Evolutionary conservation across 2,797 vertebrate species (phyloP).

Genomic region (Enteromius trimaculatus): DNA sequence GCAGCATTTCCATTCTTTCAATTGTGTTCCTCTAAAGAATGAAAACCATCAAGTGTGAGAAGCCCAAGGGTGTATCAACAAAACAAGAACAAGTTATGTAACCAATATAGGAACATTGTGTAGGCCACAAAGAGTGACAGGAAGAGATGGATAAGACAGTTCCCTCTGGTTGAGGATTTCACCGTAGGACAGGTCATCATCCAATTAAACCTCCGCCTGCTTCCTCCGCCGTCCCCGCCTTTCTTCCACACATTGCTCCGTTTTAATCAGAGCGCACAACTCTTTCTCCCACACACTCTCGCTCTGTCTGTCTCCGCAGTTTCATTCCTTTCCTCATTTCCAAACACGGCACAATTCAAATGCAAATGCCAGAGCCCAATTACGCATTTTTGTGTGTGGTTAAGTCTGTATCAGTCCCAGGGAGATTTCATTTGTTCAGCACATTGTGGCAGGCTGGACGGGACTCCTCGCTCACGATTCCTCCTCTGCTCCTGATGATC

Average conservation of each 20-base stretch:
- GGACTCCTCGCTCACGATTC: slow-evolving; percentile 59
- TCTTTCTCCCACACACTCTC: slow-evolving; percentile 27
- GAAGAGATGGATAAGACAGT: slow-evolving; percentile 42
- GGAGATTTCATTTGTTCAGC: slow-evolving; percentile 66
- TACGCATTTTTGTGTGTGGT: slow-evolving; percentile 69
- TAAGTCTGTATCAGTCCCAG: slow-evolving; percentile 71
- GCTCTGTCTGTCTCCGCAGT: slow-evolving; percentile 30
- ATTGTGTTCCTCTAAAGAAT: neutral
- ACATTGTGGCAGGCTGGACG: slow-evolving; percentile 66
- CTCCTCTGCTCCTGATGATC: slow-evolving; percentile 16
- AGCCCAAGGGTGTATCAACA: neutral
- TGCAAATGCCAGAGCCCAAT: slow-evolving; percentile 77
- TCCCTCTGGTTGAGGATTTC: slow-evolving; percentile 52
- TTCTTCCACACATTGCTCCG: slow-evolving; percentile 43
- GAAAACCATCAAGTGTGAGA: neutral
- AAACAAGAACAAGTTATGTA: neutral
- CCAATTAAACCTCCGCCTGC: slow-evolving; percentile 62
- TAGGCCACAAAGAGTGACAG: slow-evolving; percentile 15
- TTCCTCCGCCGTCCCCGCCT: slow-evolving; percentile 40
- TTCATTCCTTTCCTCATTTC: slow-evolving; percentile 28
- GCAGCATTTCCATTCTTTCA: neutral
- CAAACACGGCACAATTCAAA: slow-evolving; percentile 72
- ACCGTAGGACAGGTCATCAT: slow-evolving; percentile 62
- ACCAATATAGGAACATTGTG: slow-evolving; percentile 31
- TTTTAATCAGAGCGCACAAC: slow-evolving; percentile 60